Conservation (phyloP, 2,888 invertebrate genomes). For the Papilio demoleus region DNA sequence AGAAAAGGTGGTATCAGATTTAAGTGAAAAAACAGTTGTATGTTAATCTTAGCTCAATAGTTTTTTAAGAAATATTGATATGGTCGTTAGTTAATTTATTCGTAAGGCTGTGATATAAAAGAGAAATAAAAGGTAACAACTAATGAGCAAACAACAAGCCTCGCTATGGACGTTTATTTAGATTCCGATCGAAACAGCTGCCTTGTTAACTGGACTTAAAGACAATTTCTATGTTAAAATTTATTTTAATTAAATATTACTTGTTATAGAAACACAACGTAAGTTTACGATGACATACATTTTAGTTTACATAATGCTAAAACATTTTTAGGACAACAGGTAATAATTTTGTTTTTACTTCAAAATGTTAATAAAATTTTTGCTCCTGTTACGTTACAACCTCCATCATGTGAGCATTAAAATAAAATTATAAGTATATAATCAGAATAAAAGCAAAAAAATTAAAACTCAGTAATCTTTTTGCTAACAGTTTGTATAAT, state of each 20-base stretch:
- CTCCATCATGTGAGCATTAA: constrained; percentile 31
- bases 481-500: constrained; percentile 61
- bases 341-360: constrained; percentile 13
- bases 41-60: no score
- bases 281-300: constrained; percentile 6
- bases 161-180: constrained; percentile 50
- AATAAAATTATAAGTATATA: constrained; percentile 24
- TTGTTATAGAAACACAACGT: background rate
- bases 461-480: constrained; percentile 26
- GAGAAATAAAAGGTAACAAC: constrained; percentile 24
- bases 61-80: no score
- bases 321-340: background rate
- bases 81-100: no score
- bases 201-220: constrained; percentile 50
- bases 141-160: constrained; percentile 34
- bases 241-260: constrained; percentile 39
- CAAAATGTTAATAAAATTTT: constrained; percentile 33
- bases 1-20: no score
- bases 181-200: constrained; percentile 63
- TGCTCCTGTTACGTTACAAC: constrained; percentile 22
- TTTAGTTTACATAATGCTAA: constrained; percentile 7
- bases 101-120: constrained; percentile 23
- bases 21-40: no score
- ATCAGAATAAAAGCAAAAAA: background rate
- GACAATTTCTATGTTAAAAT: constrained; percentile 42